Percentiles rank a stretch among this genome's conserved stretches.
Evolutionary conservation across 2,888 invertebrate species (phyloP).

Genomic region (Drosophila macrospina): DNA sequence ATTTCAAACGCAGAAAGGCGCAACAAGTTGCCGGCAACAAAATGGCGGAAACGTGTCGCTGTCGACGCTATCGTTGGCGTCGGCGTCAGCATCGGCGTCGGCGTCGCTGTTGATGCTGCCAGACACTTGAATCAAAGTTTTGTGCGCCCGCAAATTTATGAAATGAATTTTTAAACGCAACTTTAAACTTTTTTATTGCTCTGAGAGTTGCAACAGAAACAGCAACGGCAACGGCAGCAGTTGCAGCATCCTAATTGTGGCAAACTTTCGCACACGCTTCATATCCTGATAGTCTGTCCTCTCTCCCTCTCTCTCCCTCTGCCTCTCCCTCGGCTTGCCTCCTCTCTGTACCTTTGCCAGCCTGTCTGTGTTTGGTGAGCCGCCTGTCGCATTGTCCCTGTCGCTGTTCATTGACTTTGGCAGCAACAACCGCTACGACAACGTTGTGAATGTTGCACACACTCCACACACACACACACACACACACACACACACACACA

Average conservation of each 20-base stretch:
- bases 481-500: constrained; percentile 24
- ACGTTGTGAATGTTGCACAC: constrained; percentile 39
- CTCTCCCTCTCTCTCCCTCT: not conserved
- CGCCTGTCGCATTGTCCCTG: constrained; percentile 57
- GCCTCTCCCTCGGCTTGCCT: not conserved
- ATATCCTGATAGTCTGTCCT: constrained; percentile 67
- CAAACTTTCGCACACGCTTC: constrained; percentile 73
- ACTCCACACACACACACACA: constrained; percentile 52
- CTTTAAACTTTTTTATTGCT: constrained; percentile 79
- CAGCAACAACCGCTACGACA: constrained; percentile 54
- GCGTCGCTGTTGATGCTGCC: constrained; percentile 27
- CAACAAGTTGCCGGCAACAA: constrained; percentile 76
- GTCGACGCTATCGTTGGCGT: constrained; percentile 40
- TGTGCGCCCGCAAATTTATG: constrained; percentile 64
- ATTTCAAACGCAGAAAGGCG: constrained; percentile 44
- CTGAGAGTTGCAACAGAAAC: constrained; percentile 49
- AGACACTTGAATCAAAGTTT: constrained; percentile 58
- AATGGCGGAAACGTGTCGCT: constrained; percentile 78
- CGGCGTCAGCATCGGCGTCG: constrained; percentile 19
- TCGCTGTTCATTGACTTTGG: constrained; percentile 78
- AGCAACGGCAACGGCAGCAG: constrained; percentile 16
- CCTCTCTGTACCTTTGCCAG: not conserved
- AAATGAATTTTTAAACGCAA: constrained; percentile 76
- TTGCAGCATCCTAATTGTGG: constrained; percentile 75
- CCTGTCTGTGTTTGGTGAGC: constrained; percentile 52